phyloP scores from a whole-genome alignment of 2,113 vertebrate species.

The Cheilinus undulatus region DNA sequence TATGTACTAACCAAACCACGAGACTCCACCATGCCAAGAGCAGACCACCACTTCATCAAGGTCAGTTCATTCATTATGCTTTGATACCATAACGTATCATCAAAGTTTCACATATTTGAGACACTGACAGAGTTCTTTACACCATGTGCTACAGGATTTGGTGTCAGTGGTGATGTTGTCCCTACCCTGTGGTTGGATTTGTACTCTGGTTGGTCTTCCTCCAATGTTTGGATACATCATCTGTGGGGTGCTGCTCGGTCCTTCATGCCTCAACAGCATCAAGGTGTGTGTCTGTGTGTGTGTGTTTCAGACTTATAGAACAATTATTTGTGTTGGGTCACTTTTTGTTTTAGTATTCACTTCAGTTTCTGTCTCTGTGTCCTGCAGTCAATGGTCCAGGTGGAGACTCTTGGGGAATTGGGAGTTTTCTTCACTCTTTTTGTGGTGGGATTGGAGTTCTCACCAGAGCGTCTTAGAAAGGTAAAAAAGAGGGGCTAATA shows the following conservation, averaged over 20 bases:
- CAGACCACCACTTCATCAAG: slow-evolving; percentile 97
- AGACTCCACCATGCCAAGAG: slow-evolving; percentile 95
- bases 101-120: not conserved
- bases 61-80: slow-evolving; percentile 59
- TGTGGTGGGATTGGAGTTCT: slow-evolving; percentile 97
- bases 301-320: not conserved
- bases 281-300: slow-evolving; percentile 84
- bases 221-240: slow-evolving; percentile 98
- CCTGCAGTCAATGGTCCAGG: slow-evolving; percentile 95
- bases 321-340: not conserved
- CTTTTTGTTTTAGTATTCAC: not conserved
- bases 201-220: slow-evolving; percentile 89
- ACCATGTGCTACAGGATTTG: slow-evolving; percentile 86
- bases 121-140: not conserved
- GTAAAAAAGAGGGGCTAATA: slow-evolving; percentile 71
- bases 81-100: not conserved
- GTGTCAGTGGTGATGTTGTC: slow-evolving; percentile 94
- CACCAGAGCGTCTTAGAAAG: slow-evolving; percentile 96
- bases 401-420: slow-evolving; percentile 95
- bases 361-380: slow-evolving; percentile 18
- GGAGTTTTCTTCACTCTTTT: slow-evolving; percentile 99
- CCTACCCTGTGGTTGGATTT: slow-evolving; percentile 96
- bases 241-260: slow-evolving; percentile 94
- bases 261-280: slow-evolving; percentile 95
- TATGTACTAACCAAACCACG: slow-evolving; percentile 96